A percentile compares a stretch with the other conserved stretches of the same genome.
Evolutionary conservation across 2,113 vertebrate genomes (phyloP).

Genomic region (Heterochromis multidens): DNA sequence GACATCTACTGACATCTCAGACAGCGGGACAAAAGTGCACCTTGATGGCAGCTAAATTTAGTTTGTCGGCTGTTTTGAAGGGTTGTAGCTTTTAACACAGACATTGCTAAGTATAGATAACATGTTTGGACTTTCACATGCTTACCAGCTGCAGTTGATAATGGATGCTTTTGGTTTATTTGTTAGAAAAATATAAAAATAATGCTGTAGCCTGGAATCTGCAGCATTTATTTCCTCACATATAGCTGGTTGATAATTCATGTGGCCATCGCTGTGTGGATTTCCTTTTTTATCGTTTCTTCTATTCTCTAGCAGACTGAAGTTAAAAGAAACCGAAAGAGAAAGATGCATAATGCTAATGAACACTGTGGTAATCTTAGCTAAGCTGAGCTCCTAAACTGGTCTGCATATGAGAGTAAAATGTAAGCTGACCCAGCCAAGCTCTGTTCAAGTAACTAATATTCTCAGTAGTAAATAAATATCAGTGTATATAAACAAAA

Average conservation of each 20-base stretch:
- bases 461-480: neutral
- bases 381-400: neutral
- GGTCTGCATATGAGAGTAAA: neutral
- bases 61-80: neutral
- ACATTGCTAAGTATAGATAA: neutral
- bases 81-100: neutral
- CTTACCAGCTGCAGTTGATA: neutral
- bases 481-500: too few relatives aligned
- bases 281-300: neutral
- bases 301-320: neutral
- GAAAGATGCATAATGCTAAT: neutral
- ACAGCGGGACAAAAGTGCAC: neutral
- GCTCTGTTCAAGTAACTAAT: neutral
- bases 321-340: neutral
- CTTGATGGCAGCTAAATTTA: neutral
- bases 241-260: neutral
- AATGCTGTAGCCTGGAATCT: neutral
- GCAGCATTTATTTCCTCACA: neutral
- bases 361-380: neutral
- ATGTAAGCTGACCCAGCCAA: neutral
- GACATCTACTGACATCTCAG: conserved; percentile 10
- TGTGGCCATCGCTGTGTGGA: neutral
- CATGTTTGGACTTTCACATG: neutral
- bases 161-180: neutral
- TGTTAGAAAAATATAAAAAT: neutral